Percentiles rank a stretch among this genome's conserved stretches.
These are phyloP conservation scores for Andrena camellia DNA, from an alignment of 2,888 invertebrate genomes.

Conservation along the genomic window DNA sequence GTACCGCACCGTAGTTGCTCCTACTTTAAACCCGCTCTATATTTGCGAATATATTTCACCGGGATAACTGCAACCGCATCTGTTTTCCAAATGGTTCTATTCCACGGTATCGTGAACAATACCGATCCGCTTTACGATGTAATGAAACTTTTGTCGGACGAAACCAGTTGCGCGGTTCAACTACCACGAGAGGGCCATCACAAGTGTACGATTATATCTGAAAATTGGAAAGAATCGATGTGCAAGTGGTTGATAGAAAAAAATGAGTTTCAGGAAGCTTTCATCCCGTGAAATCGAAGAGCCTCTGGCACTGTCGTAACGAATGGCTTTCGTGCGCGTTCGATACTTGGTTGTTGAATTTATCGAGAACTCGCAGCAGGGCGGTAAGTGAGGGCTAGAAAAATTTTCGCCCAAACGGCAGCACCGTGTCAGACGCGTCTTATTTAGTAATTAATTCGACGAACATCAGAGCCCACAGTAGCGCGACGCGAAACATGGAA, in stretches of 20 bases:
- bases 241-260: no score
- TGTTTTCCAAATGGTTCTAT: conserved; percentile 5
- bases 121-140: not conserved
- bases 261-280: not conserved
- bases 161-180: not conserved
- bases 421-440: conserved; percentile 18
- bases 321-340: conserved; percentile 6
- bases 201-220: not conserved
- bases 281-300: conserved; percentile 6
- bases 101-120: not conserved
- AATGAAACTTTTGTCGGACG: not conserved
- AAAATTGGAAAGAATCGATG: not conserved
- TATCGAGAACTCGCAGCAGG: conserved; percentile 38
- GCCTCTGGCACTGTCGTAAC: conserved; percentile 7
- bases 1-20: not conserved
- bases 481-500: conserved; percentile 16
- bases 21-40: conserved; percentile 42
- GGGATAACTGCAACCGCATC: not conserved
- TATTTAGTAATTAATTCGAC: conserved; percentile 49
- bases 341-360: conserved; percentile 47
- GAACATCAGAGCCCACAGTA: conserved; percentile 7
- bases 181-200: not conserved
- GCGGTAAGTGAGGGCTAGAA: conserved; percentile 11
- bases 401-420: conserved; percentile 27
- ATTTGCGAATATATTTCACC: conserved; percentile 10